A percentile compares a stretch with the other conserved stretches of the same genome.
These are phyloP conservation scores for Cinclus cinclus DNA, from an alignment of 2,113 vertebrate genomes.

Conservation along the genomic window DNA sequence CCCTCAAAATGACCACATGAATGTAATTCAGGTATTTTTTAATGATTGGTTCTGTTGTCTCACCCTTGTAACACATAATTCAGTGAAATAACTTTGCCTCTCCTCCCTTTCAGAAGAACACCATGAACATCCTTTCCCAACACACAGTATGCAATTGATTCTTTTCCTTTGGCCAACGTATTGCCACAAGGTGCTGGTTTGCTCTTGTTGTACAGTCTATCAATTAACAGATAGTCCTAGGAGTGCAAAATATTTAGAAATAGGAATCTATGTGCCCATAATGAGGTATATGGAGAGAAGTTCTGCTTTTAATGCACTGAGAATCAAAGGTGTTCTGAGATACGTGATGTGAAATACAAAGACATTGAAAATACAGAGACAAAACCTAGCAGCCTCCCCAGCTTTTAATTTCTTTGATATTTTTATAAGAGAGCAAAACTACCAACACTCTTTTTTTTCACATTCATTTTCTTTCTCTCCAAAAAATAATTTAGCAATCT, in stretches of 20 bases:
- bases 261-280: background rate
- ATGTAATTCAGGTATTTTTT: background rate
- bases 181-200: background rate
- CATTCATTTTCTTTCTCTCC: background rate
- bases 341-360: background rate
- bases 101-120: background rate
- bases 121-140: background rate
- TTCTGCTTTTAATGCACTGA: background rate
- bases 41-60: background rate
- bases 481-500: background rate
- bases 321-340: background rate
- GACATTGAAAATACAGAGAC: background rate
- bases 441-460: background rate
- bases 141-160: background rate
- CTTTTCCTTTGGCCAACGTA: background rate
- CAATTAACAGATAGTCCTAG: background rate
- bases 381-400: background rate
- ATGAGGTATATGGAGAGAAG: background rate
- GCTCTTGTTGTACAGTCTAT: background rate
- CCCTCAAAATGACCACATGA: background rate
- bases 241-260: background rate
- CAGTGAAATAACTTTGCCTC: slow-evolving; percentile 6
- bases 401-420: background rate
- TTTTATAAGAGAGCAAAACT: background rate
- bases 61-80: background rate